A percentile compares a stretch with the other conserved stretches of the same genome.
phyloP scores from a whole-genome alignment of 2,888 invertebrate genomes.

The Mythimna vitellina region DNA sequence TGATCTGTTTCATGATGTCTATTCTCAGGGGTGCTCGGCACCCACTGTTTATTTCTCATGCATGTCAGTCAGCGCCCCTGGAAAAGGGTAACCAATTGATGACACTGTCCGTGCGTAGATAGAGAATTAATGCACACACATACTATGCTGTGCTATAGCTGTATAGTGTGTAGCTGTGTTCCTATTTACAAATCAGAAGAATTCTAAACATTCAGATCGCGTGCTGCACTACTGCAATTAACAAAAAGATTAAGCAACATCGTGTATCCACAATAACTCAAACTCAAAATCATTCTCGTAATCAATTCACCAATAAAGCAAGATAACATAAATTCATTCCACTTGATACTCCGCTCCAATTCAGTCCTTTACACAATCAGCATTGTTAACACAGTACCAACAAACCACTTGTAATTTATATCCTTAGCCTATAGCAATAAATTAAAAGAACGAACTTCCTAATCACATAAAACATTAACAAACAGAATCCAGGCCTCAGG shows the following conservation, averaged over 20 bases:
- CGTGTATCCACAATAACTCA: neutral
- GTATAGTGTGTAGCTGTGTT: too few relatives aligned
- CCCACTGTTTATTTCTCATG: too few relatives aligned
- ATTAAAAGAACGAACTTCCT: slow-evolving; percentile 77
- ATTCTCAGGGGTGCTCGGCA: too few relatives aligned
- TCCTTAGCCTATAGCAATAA: slow-evolving; percentile 56
- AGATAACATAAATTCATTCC: slow-evolving; percentile 32
- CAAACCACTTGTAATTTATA: slow-evolving; percentile 53
- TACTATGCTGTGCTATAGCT: too few relatives aligned
- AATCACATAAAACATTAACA: slow-evolving; percentile 85
- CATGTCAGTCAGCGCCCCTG: too few relatives aligned
- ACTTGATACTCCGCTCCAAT: slow-evolving; percentile 29
- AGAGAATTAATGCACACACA: neutral
- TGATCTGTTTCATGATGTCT: too few relatives aligned
- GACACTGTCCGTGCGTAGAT: neutral
- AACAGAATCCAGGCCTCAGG: slow-evolving; percentile 81
- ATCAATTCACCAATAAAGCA: slow-evolving; percentile 31
- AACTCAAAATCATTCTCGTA: slow-evolving; percentile 17
- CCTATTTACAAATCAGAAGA: neutral
- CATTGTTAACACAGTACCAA: slow-evolving; percentile 44
- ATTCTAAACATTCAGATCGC: neutral
- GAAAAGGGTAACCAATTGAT: too few relatives aligned
- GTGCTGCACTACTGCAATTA: slow-evolving; percentile 5
- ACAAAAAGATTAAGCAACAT: slow-evolving; percentile 4
- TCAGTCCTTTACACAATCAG: slow-evolving; percentile 43